Percentiles rank a stretch among this genome's conserved stretches.
These are phyloP conservation scores for Drosophila sordidula DNA, from an alignment of 2,888 invertebrate genomes.

Conservation along the genomic window DNA sequence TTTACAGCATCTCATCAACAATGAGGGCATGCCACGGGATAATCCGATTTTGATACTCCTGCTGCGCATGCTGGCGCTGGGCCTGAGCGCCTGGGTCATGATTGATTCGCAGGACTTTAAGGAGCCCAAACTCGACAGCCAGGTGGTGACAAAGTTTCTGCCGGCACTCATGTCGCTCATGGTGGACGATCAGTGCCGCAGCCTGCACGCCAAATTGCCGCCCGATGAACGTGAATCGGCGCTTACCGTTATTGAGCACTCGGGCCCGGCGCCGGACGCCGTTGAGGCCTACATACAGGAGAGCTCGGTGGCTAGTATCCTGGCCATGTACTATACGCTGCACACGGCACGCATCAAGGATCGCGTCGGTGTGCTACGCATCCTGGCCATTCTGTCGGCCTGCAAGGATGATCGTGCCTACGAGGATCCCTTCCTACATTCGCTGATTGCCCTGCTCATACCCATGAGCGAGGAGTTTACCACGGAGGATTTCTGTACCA, in stretches of 20 bases:
- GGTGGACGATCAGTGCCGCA: conserved; percentile 94
- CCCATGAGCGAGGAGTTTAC: conserved; percentile 96
- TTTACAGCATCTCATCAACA: conserved; percentile 94
- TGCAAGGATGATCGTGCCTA: conserved; percentile 97
- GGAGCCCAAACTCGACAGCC: conserved; percentile 96
- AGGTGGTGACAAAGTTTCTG: conserved; percentile 97
- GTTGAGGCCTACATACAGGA: conserved; percentile 96
- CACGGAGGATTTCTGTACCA: conserved; percentile 97
- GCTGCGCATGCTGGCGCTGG: conserved; percentile 95
- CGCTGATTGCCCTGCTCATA: conserved; percentile 91
- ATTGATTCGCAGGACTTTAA: conserved; percentile 97
- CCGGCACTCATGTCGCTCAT: conserved; percentile 97
- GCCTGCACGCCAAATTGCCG: conserved; percentile 93
- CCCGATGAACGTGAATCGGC: conserved; percentile 97
- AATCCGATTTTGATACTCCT: conserved; percentile 95
- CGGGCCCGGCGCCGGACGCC: conserved; percentile 96
- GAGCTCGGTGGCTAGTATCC: conserved; percentile 95
- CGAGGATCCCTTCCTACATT: conserved; percentile 97
- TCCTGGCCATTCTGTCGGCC: conserved; percentile 94
- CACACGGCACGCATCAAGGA: conserved; percentile 94
- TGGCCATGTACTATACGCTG: conserved; percentile 97
- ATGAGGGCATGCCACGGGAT: conserved; percentile 95
- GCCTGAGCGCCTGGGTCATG: conserved; percentile 98
- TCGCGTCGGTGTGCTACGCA: conserved; percentile 92
- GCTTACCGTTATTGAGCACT: conserved; percentile 96